Percentiles rank a stretch among this genome's conserved stretches.
phyloP scores from a whole-genome alignment of 1,140 invertebrate genomes.

The Metopolophium dirhodum region DNA sequence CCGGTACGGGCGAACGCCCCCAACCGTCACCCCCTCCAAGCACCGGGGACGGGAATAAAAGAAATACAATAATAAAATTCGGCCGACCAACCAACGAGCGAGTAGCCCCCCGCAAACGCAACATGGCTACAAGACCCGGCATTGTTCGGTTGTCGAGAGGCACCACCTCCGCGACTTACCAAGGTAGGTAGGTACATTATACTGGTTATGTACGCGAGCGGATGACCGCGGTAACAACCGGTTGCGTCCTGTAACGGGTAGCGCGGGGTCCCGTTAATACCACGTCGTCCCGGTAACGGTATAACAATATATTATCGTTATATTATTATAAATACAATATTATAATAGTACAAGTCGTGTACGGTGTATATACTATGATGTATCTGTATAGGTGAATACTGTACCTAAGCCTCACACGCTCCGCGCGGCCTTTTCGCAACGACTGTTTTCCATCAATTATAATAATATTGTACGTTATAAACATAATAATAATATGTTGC shows the following conservation, averaged over 20 bases:
- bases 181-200: too few relatives aligned
- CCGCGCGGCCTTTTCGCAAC: not conserved
- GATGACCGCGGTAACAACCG: not conserved
- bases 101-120: not conserved
- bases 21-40: not conserved
- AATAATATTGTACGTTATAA: not conserved
- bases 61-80: not conserved
- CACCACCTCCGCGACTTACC: slow-evolving; percentile 26
- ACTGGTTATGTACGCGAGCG: not conserved
- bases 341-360: not conserved
- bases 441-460: slow-evolving; percentile 8
- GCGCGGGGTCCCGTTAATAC: not conserved
- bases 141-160: not conserved
- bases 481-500: not conserved
- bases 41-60: not conserved
- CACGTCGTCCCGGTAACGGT: slow-evolving; percentile 2
- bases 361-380: not conserved
- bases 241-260: slow-evolving; percentile 12
- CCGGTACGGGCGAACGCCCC: not conserved
- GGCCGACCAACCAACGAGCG: not conserved
- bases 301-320: not conserved
- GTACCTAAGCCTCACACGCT: too few relatives aligned
- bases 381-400: too few relatives aligned
- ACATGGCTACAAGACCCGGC: not conserved
- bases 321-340: not conserved